Conservation (phyloP, 2,888 invertebrate species). For the Girardia tigrina region DNA sequence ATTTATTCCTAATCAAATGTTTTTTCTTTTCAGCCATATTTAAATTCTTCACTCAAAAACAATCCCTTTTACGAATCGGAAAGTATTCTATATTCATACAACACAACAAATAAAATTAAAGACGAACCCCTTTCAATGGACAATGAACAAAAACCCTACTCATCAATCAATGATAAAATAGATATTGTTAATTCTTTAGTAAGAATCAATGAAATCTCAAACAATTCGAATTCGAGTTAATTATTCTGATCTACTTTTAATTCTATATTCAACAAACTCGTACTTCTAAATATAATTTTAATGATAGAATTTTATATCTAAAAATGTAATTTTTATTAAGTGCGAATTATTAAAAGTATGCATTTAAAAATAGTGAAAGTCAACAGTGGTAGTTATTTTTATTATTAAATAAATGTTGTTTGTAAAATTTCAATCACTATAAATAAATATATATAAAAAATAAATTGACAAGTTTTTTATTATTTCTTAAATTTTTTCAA, state of each 20-base stretch:
- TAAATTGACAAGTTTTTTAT: not conserved
- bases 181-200: conserved; percentile 18
- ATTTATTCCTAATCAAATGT: too few species aligned
- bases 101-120: not conserved
- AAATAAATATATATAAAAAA: not conserved
- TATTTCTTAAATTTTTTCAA: not conserved
- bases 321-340: conserved; percentile 23
- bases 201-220: conserved; percentile 16
- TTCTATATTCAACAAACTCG: not conserved
- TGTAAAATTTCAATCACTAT: not conserved
- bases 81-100: conserved; percentile 5
- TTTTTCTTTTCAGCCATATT: not conserved
- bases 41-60: conserved; percentile 12
- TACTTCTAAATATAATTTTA: conserved; percentile 16
- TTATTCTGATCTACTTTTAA: conserved; percentile 23
- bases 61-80: conserved; percentile 13
- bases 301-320: conserved; percentile 18
- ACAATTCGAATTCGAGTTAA: conserved; percentile 23
- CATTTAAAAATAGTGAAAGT: conserved; percentile 23
- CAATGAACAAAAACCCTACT: not conserved
- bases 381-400: conserved; percentile 15
- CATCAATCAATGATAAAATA: not conserved
- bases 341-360: conserved; percentile 21
- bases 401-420: conserved; percentile 18
- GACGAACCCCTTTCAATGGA: conserved; percentile 15